Evolutionary conservation across 1,140 invertebrate genomes (phyloP).

Genomic region (Papilio helenus): DNA sequence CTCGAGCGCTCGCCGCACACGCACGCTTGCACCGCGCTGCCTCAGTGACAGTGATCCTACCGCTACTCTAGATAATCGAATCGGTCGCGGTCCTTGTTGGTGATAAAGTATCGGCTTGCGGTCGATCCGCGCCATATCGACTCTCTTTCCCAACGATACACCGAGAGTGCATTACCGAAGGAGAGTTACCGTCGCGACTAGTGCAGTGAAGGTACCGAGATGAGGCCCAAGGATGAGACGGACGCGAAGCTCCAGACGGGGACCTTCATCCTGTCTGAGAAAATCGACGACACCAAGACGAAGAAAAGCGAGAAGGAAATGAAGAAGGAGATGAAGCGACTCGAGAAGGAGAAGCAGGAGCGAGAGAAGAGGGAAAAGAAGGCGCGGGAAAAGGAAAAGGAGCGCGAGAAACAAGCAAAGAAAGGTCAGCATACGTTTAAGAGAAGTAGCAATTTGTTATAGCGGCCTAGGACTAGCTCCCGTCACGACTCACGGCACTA

Average conservation of each 20-base stretch:
- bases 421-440: slow-evolving; percentile 72
- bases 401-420: slow-evolving; percentile 80
- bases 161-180: slow-evolving; percentile 69
- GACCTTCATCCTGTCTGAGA: slow-evolving; percentile 82
- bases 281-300: slow-evolving; percentile 80
- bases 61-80: slow-evolving; percentile 68
- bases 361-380: slow-evolving; percentile 82
- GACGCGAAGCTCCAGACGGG: slow-evolving; percentile 75
- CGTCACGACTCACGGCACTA: slow-evolving; percentile 47
- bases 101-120: slow-evolving; percentile 60
- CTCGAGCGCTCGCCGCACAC: slow-evolving; percentile 44
- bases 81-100: slow-evolving; percentile 47
- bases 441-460: neutral
- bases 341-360: slow-evolving; percentile 81
- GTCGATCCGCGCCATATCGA: slow-evolving; percentile 62
- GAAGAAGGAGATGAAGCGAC: slow-evolving; percentile 81
- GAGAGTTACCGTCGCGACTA: slow-evolving; percentile 61
- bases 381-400: slow-evolving; percentile 80
- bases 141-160: slow-evolving; percentile 54
- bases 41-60: slow-evolving; percentile 69
- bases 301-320: slow-evolving; percentile 81
- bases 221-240: slow-evolving; percentile 80
- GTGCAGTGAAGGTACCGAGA: slow-evolving; percentile 51
- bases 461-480: neutral
- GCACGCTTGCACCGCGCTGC: slow-evolving; percentile 41